These are phyloP conservation scores for Tetramorium parvispinum DNA, from an alignment of 1,140 invertebrate species.

Conservation along the genomic window DNA sequence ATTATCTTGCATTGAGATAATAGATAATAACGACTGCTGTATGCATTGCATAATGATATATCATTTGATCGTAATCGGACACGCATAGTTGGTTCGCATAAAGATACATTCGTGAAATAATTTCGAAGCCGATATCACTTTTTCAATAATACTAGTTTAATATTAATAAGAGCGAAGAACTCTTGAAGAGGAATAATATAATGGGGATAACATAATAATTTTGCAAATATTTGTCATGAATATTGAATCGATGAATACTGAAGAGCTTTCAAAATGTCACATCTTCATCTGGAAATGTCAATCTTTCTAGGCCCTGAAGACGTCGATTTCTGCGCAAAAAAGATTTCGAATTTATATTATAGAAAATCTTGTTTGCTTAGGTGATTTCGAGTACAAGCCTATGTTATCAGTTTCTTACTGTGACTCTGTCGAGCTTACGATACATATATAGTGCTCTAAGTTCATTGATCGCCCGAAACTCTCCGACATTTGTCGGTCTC, in stretches of 20 bases:
- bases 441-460: too few species aligned
- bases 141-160: too few species aligned
- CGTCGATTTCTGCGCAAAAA: background rate
- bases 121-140: background rate
- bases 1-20: background rate
- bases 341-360: background rate
- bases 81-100: constrained; percentile 32
- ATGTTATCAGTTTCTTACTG: background rate
- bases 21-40: background rate
- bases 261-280: background rate
- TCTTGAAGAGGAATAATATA: background rate
- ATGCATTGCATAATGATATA: background rate
- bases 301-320: background rate
- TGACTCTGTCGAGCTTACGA: background rate
- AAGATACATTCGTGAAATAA: background rate
- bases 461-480: constrained; percentile 43
- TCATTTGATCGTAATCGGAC: constrained; percentile 19
- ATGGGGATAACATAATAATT: background rate
- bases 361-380: background rate
- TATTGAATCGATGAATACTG: background rate
- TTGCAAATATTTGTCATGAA: background rate
- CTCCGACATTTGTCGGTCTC: background rate
- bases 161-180: background rate
- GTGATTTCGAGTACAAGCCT: background rate
- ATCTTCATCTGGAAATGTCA: background rate